Percentiles rank a stretch among this genome's conserved stretches.
Evolutionary conservation across 2,888 invertebrate species (phyloP).

Genomic region (Thera britannica): DNA sequence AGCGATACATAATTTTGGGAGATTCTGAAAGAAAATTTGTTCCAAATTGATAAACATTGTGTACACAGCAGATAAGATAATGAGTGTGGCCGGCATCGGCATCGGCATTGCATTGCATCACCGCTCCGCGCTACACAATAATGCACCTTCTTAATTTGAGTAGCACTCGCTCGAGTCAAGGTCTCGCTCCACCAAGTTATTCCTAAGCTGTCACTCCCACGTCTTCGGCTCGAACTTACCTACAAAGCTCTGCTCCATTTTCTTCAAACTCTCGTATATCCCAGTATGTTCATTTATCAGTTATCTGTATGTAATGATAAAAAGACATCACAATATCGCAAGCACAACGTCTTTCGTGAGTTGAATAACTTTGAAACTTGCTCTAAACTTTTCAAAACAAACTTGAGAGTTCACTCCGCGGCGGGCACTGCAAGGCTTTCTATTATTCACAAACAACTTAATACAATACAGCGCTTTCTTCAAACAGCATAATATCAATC

Average conservation of each 20-base stretch:
- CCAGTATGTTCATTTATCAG: slow-evolving; percentile 50
- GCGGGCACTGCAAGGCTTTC: too few relatives aligned
- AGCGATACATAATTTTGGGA: slow-evolving; percentile 46
- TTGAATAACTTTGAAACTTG: slow-evolving; percentile 51
- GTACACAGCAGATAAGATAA: slow-evolving; percentile 69
- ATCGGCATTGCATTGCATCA: slow-evolving; percentile 44
- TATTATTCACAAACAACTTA: not conserved
- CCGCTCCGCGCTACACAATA: slow-evolving; percentile 27
- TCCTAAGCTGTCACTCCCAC: slow-evolving; percentile 4
- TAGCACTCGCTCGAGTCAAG: slow-evolving; percentile 13
- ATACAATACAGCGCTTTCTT: slow-evolving; percentile 1
- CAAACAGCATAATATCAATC: not conserved
- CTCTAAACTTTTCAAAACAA: slow-evolving; percentile 63
- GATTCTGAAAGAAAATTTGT: slow-evolving; percentile 46
- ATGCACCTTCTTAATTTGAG: slow-evolving; percentile 14
- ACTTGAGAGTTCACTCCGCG: slow-evolving; percentile 20
- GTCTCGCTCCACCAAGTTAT: slow-evolving; percentile 26
- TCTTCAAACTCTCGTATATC: slow-evolving; percentile 44
- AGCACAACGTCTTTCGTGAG: slow-evolving; percentile 65
- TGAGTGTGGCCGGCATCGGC: slow-evolving; percentile 30
- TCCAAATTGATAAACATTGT: slow-evolving; percentile 54
- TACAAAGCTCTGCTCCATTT: slow-evolving; percentile 72
- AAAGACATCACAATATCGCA: slow-evolving; percentile 72
- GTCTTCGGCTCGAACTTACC: slow-evolving; percentile 60
- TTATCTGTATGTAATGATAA: slow-evolving; percentile 62